phyloP scores from a whole-genome alignment of 2,797 vertebrate genomes.

The Denticeps clupeoides region DNA sequence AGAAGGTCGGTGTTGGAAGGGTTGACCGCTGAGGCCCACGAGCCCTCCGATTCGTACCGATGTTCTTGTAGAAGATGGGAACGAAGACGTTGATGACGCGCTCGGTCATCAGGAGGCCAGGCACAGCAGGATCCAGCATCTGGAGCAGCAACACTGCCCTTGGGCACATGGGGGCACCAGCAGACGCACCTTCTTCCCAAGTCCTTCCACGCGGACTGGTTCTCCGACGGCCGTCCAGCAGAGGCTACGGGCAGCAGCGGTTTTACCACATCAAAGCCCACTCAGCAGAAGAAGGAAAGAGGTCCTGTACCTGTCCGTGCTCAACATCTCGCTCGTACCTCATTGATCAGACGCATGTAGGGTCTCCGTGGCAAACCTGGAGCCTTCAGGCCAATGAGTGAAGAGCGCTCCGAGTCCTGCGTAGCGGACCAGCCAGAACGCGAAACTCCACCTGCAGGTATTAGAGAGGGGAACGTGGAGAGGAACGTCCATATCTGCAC shows the following conservation, averaged over 20 bases:
- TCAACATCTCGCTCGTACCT: constrained; percentile 82
- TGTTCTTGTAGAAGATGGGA: constrained; percentile 84
- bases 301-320: constrained; percentile 53
- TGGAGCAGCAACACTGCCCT: constrained; percentile 67
- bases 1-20: neutral
- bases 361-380: constrained; percentile 77
- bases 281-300: too few species aligned
- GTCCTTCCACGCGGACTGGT: constrained; percentile 75
- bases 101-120: constrained; percentile 77
- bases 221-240: constrained; percentile 40
- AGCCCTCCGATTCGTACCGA: constrained; percentile 51
- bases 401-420: constrained; percentile 70
- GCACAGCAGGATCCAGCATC: constrained; percentile 76
- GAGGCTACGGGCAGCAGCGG: constrained; percentile 40
- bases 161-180: constrained; percentile 81
- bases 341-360: constrained; percentile 78
- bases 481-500: too few species aligned
- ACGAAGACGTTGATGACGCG: constrained; percentile 84
- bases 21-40: neutral
- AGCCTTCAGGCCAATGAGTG: constrained; percentile 74
- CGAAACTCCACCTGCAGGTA: constrained; percentile 72
- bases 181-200: constrained; percentile 70
- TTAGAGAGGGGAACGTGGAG: too few species aligned
- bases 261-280: neutral
- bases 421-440: constrained; percentile 81